Evolutionary conservation across 2,888 invertebrate genomes (phyloP).

Genomic region (Dynastes tityus): DNA sequence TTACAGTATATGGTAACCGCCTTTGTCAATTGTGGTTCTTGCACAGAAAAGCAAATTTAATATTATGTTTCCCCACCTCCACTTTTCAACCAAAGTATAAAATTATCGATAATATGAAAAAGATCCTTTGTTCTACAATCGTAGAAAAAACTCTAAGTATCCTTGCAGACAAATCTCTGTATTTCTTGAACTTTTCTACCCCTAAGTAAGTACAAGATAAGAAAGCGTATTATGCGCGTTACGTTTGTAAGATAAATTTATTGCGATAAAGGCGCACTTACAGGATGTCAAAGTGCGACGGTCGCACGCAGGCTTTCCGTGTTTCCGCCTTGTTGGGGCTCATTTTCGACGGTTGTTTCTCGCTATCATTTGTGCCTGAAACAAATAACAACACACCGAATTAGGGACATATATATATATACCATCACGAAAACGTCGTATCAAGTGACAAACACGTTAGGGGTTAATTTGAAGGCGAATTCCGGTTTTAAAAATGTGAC

Average conservation of each 20-base stretch:
- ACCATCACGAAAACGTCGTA: not conserved
- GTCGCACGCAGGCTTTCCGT: slow-evolving; percentile 58
- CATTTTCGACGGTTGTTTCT: slow-evolving; percentile 59
- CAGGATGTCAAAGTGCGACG: slow-evolving; percentile 60
- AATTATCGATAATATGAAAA: no score
- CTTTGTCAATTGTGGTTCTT: no score
- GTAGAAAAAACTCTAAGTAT: no score
- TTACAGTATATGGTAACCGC: no score
- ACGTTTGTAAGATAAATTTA: slow-evolving; percentile 22
- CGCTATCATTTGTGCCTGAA: slow-evolving; percentile 49
- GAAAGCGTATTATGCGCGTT: slow-evolving; percentile 22
- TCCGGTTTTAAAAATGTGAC: not conserved
- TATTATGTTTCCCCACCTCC: no score
- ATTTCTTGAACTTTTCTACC: not conserved
- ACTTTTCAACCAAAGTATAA: no score
- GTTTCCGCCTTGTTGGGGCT: slow-evolving; percentile 63
- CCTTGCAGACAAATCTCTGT: not conserved
- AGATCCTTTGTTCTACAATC: no score
- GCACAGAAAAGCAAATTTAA: no score
- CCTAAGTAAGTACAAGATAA: slow-evolving; percentile 15
- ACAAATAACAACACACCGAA: slow-evolving; percentile 17
- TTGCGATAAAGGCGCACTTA: slow-evolving; percentile 54
- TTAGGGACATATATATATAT: not conserved
- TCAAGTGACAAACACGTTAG: slow-evolving; percentile 22
- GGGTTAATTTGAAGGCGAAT: not conserved